Conservation (phyloP, 2,113 vertebrate genomes). For the Microtus richardsoni region DNA sequence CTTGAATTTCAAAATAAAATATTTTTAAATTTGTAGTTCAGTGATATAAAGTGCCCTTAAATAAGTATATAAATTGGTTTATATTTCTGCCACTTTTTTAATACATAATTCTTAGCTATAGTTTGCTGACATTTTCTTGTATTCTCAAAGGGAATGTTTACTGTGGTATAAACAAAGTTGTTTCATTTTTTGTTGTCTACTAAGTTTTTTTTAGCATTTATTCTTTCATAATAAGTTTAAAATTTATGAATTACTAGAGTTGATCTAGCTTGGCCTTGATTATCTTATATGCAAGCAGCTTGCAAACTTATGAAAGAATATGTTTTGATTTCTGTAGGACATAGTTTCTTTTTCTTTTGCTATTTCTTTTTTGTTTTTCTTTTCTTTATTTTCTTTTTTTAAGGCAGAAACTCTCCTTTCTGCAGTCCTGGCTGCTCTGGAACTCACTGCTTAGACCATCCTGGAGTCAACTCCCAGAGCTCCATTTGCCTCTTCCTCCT, state of each 20-base stretch:
- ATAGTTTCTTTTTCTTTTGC: background rate
- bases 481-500: background rate
- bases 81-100: background rate
- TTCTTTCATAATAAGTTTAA: background rate
- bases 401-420: background rate
- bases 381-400: background rate
- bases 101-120: background rate
- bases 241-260: background rate
- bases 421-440: background rate
- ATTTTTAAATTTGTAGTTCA: slow-evolving; percentile 35
- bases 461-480: background rate
- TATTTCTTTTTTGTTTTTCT: background rate
- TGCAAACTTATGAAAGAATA: background rate
- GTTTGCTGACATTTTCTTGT: slow-evolving; percentile 51
- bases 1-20: slow-evolving; percentile 36
- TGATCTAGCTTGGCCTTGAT: slow-evolving; percentile 8
- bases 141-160: slow-evolving; percentile 25
- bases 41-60: slow-evolving; percentile 19
- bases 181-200: background rate
- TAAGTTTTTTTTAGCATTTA: slow-evolving; percentile 51
- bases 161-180: slow-evolving; percentile 20
- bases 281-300: slow-evolving; percentile 3
- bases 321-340: slow-evolving; percentile 42
- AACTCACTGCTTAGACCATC: background rate
- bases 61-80: background rate